Base-by-base conservation (phyloP, 2,888 invertebrate species). In the Esperia sulphurella region DNA sequence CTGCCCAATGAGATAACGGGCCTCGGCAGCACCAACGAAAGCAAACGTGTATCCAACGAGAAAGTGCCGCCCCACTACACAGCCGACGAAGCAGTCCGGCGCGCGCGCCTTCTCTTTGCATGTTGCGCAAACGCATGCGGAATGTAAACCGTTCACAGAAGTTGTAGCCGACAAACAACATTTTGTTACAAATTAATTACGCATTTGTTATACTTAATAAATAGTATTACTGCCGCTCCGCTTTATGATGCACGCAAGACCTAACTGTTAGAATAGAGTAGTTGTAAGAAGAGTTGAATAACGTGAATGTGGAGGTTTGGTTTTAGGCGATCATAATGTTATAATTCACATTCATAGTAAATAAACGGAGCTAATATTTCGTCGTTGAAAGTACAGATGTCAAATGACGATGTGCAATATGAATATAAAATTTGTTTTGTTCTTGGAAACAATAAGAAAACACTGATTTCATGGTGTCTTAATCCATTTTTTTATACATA, bases 1-100 rank as follows among this genome's bases (percentile, higher is more conserved):
- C 88, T 88, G 88, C 81, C 78, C 77, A 86, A 87, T 85, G 83
- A 83, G 81, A 80, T 88, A 86, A 85, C 85, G 86, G 83, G 63
- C 71, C 73, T 74, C 63, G 62, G 62, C 72, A 74, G 70, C 71
- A 70, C 74, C 72, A 83, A 86, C 81, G 86, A 88, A 89, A 87
- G 87, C 84, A 87, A 88, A 82, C 79, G 86, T 81, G 75, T 75
- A 76, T 68, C 68, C 75, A 73, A 68, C 73, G 85, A 79, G 86
- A 88, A 88, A 88, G 87, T 85, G 80, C 67, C 69, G 70, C 68
- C 73, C 67, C 35, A 35, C 35, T 35, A 35, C 35, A n/a, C 40
- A 52, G 51, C 51, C 43, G 48, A 52, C 51, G 44, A 38, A 42
- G 43, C 48, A 58, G 9, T 6, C 49, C 46, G 54, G 50, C 48